Base-by-base conservation (phyloP, 2,888 invertebrate species). In the Apamea crenata region DNA sequence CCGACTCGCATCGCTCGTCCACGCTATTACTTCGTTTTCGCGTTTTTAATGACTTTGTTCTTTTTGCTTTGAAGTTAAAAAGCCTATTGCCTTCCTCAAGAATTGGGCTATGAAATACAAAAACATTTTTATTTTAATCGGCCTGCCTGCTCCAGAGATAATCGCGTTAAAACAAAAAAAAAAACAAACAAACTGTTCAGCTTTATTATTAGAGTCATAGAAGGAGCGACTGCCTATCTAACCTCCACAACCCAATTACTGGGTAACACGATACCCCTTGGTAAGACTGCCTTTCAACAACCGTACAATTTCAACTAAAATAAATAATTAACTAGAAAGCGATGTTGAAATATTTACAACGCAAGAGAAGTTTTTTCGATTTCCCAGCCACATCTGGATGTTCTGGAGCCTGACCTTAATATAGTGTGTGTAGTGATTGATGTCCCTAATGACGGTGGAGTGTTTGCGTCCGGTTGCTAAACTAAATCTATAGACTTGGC, bases 381-480 rank as follows among this genome's bases (percentile, higher is more conserved):
- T 68, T 36, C 32, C 29, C 56, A 47, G 66, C 44, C 68, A 70
- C 84, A 83, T 83, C 73, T 87, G 87, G 78, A 61, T 12, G 7
- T 32, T 8, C 53, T 59, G 63, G 63, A 65, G 40, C n/a, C 59
- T 59, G 87, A 74, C 69, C 87, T 25, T 47, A 70, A 87, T 72
- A 29, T 65, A 83, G 56, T 73, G n/a, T 77, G n/a, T 70, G 59
- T 83, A 61, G 61, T 74, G 83, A 83, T 83, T 83, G 83, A 83
- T 83, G 47, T 21, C 32, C 69, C 44, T 83, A 83, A 83, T 83
- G 83, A 69, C 68, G 32, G 56, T 69, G 32, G 71, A 82, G 53
- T 29, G 70, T 76, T 74, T 53, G 53, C 53, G 74, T 73, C 69
- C 61, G 70, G 53, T n/a, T 50, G 12, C 10, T 5, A 5, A 2